A percentile compares a stretch with the other conserved stretches of the same genome.
Conservation (phyloP, 2,888 invertebrate genomes). For the Melanchra persicariae region DNA sequence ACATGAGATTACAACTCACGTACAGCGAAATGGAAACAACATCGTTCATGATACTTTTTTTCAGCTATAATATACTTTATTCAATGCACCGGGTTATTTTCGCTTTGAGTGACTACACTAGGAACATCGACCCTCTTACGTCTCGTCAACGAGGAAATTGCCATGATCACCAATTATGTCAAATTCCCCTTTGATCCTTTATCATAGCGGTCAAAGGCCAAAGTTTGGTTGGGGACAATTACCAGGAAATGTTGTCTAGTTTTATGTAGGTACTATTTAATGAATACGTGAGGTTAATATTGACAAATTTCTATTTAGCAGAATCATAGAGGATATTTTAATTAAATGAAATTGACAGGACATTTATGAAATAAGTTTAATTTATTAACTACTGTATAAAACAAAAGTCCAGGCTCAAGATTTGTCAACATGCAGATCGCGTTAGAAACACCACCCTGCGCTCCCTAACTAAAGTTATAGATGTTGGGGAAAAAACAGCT, state of each 20-base stretch:
- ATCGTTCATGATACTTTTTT: too few species aligned
- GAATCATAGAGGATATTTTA: not conserved
- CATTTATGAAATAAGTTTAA: not conserved
- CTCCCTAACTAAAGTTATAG: too few species aligned
- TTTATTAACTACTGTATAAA: too few species aligned
- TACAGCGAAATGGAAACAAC: too few species aligned
- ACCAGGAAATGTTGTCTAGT: slow-evolving; percentile 1
- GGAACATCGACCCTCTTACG: not conserved
- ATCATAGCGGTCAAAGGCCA: slow-evolving; percentile 5
- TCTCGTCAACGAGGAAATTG: slow-evolving; percentile 1
- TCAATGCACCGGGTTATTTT: too few species aligned
- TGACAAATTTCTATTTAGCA: not conserved
- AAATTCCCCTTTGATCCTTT: slow-evolving; percentile 28
- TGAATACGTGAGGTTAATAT: not conserved
- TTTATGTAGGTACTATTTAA: not conserved
- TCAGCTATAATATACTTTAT: too few species aligned
- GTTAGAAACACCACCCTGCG: too few species aligned
- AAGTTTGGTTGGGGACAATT: not conserved
- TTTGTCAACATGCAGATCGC: too few species aligned
- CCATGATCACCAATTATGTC: slow-evolving; percentile 25
- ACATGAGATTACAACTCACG: too few species aligned
- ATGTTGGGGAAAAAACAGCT: too few species aligned
- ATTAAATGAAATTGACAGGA: not conserved
- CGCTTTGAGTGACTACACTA: not conserved
- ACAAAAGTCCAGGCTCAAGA: too few species aligned